Conservation (phyloP, 2,888 invertebrate genomes). For the Pollenia griseotomentosa region DNA sequence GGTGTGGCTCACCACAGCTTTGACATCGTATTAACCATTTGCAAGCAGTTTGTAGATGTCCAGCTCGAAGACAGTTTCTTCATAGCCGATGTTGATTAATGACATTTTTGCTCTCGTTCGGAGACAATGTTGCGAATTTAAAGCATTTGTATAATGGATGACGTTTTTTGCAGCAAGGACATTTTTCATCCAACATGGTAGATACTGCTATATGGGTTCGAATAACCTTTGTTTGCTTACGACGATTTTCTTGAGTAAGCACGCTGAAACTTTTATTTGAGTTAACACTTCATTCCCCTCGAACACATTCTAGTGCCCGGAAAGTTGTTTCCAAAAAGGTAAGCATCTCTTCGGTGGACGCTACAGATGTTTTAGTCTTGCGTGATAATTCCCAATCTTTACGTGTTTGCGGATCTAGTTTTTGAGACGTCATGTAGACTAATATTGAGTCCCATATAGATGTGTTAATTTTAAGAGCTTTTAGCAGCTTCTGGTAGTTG, state of each 20-base stretch:
- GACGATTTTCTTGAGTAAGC: neutral
- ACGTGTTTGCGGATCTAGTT: neutral
- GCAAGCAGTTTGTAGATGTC: conserved; percentile 51
- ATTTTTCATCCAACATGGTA: conserved; percentile 12
- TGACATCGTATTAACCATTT: conserved; percentile 24
- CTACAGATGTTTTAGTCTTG: conserved; percentile 30
- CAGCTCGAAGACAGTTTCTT: conserved; percentile 54
- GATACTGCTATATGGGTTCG: conserved; percentile 23
- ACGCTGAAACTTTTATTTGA: neutral
- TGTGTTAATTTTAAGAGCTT: conserved; percentile 3
- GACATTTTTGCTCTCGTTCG: conserved; percentile 45
- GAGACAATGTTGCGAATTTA: conserved; percentile 48
- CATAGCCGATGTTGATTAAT: conserved; percentile 54
- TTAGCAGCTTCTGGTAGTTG: conserved; percentile 45
- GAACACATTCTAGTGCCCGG: conserved; percentile 51
- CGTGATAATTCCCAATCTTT: conserved; percentile 9
- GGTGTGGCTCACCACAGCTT: conserved; percentile 33
- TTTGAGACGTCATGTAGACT: neutral
- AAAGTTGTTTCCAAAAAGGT: conserved; percentile 59
- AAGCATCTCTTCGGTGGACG: conserved; percentile 36
- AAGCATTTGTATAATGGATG: conserved; percentile 65
- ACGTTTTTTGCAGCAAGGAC: conserved; percentile 45
- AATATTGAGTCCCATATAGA: neutral
- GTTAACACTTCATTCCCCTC: neutral
- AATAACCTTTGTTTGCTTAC: neutral